These are phyloP conservation scores for Caerostris extrusa DNA, from an alignment of 1,140 invertebrate species.

Conservation along the genomic window DNA sequence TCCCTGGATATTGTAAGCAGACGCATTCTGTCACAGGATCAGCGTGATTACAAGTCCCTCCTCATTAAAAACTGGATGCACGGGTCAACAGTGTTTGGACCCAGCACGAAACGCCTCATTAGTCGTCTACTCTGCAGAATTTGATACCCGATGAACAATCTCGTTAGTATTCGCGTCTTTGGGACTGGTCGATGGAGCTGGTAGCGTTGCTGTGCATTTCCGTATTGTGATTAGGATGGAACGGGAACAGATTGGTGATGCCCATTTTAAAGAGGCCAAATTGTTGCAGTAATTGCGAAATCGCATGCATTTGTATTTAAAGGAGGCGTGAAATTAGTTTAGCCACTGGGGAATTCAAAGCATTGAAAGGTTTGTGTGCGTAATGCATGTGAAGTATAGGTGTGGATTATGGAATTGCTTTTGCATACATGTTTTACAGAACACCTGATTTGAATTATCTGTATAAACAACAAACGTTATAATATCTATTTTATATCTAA, in stretches of 20 bases:
- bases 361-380: no score
- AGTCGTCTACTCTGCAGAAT: neutral
- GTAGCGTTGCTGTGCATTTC: neutral
- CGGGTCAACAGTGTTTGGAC: conserved; percentile 17
- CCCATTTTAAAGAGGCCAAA: neutral
- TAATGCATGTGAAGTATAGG: no score
- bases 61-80: conserved; percentile 7
- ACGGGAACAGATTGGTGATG: neutral
- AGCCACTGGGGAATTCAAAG: neutral
- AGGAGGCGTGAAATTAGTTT: neutral
- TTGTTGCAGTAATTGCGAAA: neutral
- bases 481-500: no score
- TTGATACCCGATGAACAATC: neutral
- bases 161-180: neutral
- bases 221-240: neutral
- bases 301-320: neutral
- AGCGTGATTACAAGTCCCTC: neutral
- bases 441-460: no score
- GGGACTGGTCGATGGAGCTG: neutral
- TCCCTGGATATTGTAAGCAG: neutral
- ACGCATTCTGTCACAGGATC: neutral
- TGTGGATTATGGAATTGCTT: no score
- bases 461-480: no score
- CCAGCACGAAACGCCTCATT: neutral
- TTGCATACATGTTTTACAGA: no score